A percentile compares a stretch with the other conserved stretches of the same genome.
These are phyloP conservation scores for Temnothorax rugatulus DNA, from an alignment of 2,888 invertebrate genomes.

Conservation along the genomic window DNA sequence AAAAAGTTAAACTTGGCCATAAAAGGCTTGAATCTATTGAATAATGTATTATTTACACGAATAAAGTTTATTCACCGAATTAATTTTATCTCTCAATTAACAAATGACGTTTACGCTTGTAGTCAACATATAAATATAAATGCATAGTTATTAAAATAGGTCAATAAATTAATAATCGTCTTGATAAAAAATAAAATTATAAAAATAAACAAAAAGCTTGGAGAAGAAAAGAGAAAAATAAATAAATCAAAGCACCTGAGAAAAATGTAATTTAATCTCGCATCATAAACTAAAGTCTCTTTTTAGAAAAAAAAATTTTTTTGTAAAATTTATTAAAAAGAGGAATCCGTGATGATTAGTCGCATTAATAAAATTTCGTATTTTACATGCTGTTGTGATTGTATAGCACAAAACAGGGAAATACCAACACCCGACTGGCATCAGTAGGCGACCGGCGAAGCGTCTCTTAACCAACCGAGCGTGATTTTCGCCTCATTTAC, in stretches of 20 bases:
- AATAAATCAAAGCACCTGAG: not conserved
- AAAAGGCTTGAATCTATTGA: not conserved
- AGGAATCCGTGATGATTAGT: not conserved
- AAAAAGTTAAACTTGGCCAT: not conserved
- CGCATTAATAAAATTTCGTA: conserved; percentile 13
- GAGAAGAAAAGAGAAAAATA: not conserved
- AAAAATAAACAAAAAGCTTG: not conserved
- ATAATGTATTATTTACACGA: conserved; percentile 8
- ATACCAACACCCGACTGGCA: conserved; percentile 36
- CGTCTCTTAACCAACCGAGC: conserved; percentile 72
- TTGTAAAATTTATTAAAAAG: not conserved
- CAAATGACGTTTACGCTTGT: not conserved
- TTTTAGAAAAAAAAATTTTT: not conserved
- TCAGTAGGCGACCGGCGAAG: conserved; percentile 47
- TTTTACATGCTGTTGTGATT: not conserved
- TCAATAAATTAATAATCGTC: conserved; percentile 20
- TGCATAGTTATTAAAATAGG: conserved; percentile 9
- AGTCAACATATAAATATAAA: not conserved
- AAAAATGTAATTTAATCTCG: not conserved
- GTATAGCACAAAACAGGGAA: conserved; percentile 5
- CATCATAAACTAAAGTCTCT: not conserved
- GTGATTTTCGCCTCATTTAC: conserved; percentile 79
- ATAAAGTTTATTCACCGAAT: not conserved
- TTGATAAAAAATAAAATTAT: not conserved
- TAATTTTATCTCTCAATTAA: conserved; percentile 8